Conservation (phyloP, 1,140 invertebrate genomes). For the Ceratoteleas bidentatus region DNA sequence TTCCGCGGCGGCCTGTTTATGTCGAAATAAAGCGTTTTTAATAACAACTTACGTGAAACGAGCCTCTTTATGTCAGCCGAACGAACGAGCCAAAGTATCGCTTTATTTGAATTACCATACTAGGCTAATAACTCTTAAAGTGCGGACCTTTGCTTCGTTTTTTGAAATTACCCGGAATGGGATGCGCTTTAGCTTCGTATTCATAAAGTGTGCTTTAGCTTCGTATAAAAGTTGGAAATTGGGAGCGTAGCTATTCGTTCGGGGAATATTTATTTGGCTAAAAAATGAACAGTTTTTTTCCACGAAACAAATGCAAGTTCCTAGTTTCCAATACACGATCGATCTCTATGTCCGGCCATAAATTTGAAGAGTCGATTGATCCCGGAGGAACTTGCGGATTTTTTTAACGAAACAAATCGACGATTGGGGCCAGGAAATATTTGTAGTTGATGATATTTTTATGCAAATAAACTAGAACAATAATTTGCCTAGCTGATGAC, state of each 20-base stretch:
- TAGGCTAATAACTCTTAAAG: conserved; percentile 2
- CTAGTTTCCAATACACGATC: conserved; percentile 4
- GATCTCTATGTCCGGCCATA: conserved; percentile 1
- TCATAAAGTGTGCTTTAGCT: conserved; percentile 27
- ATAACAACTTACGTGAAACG: too few relatives aligned
- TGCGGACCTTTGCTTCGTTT: conserved; percentile 10
- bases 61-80: too few relatives aligned
- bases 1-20: too few relatives aligned
- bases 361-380: conserved; percentile 4
- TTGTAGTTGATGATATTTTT: conserved; percentile 4
- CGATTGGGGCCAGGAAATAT: conserved; percentile 11
- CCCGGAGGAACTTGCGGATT: neutral
- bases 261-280: neutral
- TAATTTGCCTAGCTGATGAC: conserved; percentile 14
- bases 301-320: neutral
- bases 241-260: neutral
- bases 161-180: conserved; percentile 18
- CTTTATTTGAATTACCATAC: conserved; percentile 13
- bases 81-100: neutral
- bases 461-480: neutral
- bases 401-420: neutral
- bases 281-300: conserved; percentile 2
- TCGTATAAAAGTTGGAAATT: conserved; percentile 14
- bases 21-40: too few relatives aligned
- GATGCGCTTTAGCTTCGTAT: conserved; percentile 25